phyloP scores from a whole-genome alignment of 2,113 vertebrate species.

The Cyanoliseus patagonus region DNA sequence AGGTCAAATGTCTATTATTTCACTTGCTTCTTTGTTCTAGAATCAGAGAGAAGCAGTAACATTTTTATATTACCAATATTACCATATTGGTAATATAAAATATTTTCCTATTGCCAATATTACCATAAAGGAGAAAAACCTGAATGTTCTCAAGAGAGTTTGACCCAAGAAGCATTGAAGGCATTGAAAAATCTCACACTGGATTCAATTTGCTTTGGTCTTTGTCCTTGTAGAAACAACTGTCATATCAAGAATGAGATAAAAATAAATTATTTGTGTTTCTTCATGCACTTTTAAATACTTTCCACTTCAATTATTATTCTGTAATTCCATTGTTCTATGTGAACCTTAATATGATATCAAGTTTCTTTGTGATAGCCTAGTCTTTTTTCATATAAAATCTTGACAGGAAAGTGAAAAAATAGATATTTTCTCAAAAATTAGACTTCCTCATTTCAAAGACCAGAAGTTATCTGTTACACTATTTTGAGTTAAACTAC shows the following conservation, averaged over 20 bases:
- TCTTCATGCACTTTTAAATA: not conserved
- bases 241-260: not conserved
- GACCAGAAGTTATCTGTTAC: not conserved
- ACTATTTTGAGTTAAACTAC: not conserved
- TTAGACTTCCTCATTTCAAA: not conserved
- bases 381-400: not conserved
- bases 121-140: not conserved
- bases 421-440: not conserved
- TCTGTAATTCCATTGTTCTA: not conserved
- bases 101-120: not conserved
- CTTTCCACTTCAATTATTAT: not conserved
- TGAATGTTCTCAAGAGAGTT: not conserved
- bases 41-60: not conserved
- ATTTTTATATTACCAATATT: not conserved
- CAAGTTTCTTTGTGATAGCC: not conserved
- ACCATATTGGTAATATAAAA: too few relatives aligned
- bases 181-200: not conserved
- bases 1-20: not conserved
- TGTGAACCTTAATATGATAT: not conserved
- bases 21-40: not conserved
- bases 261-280: not conserved
- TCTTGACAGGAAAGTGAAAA: not conserved
- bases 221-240: not conserved
- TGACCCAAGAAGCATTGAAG: not conserved
- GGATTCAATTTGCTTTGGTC: not conserved